Conservation (phyloP, 2,888 invertebrate genomes). For the Sthenelais limicola region DNA sequence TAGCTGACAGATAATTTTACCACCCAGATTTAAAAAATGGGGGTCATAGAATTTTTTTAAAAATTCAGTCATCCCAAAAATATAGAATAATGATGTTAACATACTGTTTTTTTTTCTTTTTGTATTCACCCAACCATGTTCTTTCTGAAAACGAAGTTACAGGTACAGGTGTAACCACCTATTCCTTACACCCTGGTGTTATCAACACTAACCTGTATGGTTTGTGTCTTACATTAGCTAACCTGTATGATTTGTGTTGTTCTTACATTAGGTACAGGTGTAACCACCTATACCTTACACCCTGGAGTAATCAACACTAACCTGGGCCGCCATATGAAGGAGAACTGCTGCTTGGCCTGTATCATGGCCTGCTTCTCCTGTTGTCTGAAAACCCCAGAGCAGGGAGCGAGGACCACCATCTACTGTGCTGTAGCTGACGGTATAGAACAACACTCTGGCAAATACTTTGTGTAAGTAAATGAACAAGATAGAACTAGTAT, state of each 20-base stretch:
- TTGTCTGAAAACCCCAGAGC: constrained; percentile 49
- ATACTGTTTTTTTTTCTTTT: too few species aligned
- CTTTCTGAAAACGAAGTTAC: too few species aligned
- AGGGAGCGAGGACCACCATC: constrained; percentile 57
- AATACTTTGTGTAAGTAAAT: constrained; percentile 58
- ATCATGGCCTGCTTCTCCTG: constrained; percentile 7
- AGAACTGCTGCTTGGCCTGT: background rate
- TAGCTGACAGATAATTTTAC: too few species aligned
- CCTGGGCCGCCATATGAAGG: constrained; percentile 42
- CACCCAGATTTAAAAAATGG: too few species aligned
- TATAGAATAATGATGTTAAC: too few species aligned
- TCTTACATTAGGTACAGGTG: constrained; percentile 60
- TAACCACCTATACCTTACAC: constrained; percentile 56
- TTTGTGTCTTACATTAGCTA: too few species aligned
- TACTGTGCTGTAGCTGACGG: constrained; percentile 54
- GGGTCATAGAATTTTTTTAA: too few species aligned
- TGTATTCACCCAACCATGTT: too few species aligned
- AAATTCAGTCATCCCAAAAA: too few species aligned
- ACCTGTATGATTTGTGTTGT: too few species aligned
- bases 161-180: constrained; percentile 58
- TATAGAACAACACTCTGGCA: constrained; percentile 52
- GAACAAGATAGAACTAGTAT: too few species aligned
- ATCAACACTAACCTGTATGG: constrained; percentile 57
- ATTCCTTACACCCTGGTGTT: constrained; percentile 58
- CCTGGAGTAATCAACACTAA: constrained; percentile 59